Conservation (phyloP, 2,113 vertebrate species). For the Sus scrofa region T2T-Sscrofa CM000813.6:88055501-88056000, state of each 20-base stretch:
- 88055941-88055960: neutral
- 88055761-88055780: neutral
- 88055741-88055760: neutral
- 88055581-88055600: neutral
- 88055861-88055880: neutral
- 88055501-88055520: conserved; percentile 8
- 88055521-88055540: neutral
- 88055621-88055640: neutral
- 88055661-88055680: neutral
- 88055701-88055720: neutral
- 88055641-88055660: neutral
- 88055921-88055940: neutral
- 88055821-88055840: neutral
- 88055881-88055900: neutral
- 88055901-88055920: neutral
- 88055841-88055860: neutral
- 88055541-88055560: neutral
- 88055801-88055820: neutral
- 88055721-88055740: neutral
- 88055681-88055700: neutral
- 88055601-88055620: neutral
- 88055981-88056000: neutral
- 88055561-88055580: neutral
- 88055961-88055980: neutral
- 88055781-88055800: too few species aligned